phyloP scores from a whole-genome alignment of 2,888 invertebrate genomes.

The Meteorus cinctellus region DNA sequence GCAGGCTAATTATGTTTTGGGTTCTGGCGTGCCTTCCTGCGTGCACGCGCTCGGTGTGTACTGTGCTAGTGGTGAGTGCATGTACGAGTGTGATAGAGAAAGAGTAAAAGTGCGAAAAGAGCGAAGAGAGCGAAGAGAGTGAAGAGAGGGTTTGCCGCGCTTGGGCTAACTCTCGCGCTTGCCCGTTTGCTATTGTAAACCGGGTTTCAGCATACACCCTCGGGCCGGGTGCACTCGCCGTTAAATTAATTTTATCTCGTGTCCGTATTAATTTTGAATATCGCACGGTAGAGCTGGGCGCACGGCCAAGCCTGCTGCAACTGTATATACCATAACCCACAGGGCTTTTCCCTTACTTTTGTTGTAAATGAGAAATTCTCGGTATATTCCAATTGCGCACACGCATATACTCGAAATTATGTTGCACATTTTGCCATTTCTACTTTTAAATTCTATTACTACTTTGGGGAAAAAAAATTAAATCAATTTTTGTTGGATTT shows the following conservation, averaged over 20 bases:
- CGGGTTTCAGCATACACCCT: constrained; percentile 69
- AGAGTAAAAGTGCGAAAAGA: constrained; percentile 9
- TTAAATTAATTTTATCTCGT: constrained; percentile 74
- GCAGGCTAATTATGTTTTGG: constrained; percentile 74
- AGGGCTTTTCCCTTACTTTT: constrained; percentile 49
- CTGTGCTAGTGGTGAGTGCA: constrained; percentile 17
- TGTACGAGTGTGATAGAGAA: constrained; percentile 37
- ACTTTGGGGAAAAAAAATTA: constrained; percentile 12
- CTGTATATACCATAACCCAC: constrained; percentile 29
- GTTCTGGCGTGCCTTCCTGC: constrained; percentile 56
- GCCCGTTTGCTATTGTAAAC: constrained; percentile 72
- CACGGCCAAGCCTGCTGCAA: constrained; percentile 17
- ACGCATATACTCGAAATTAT: constrained; percentile 14
- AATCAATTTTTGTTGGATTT: constrained; percentile 36
- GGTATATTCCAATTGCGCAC: constrained; percentile 33
- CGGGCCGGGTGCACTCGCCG: constrained; percentile 65
- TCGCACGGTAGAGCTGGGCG: constrained; percentile 44
- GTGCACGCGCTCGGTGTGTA: constrained; percentile 38
- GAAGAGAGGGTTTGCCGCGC: constrained; percentile 60
- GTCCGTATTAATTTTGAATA: constrained; percentile 68
- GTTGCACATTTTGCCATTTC: constrained; percentile 12
- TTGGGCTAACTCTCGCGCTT: constrained; percentile 55
- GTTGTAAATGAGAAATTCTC: constrained; percentile 50
- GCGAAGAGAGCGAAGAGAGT: constrained; percentile 39
- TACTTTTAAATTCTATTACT: constrained; percentile 47